phyloP scores from a whole-genome alignment of 2,797 vertebrate genomes.

The Monodelphis domestica region DNA sequence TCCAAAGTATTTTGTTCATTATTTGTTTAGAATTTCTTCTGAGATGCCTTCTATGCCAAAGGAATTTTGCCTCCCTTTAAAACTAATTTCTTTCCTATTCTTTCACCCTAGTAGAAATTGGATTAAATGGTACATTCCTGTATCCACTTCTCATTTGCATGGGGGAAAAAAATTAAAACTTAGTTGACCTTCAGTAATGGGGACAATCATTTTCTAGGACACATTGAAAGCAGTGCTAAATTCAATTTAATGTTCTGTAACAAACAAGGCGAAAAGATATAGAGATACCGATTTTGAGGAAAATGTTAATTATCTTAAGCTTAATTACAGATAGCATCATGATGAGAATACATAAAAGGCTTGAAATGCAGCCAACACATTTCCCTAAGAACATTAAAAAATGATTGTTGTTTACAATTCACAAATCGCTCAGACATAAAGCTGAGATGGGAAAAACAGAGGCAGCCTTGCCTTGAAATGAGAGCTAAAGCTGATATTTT shows the following conservation, averaged over 20 bases:
- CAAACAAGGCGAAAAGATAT: conserved; percentile 78
- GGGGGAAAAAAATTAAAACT: conserved; percentile 69
- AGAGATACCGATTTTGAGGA: conserved; percentile 79
- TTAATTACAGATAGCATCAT: conserved; percentile 86
- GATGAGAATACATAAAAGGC: conserved; percentile 83
- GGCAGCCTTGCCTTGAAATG: conserved; percentile 47
- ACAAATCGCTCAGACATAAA: conserved; percentile 74
- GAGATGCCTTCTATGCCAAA: conserved; percentile 37
- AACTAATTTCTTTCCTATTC: conserved; percentile 72
- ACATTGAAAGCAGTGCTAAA: conserved; percentile 66
- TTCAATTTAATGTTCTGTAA: conserved; percentile 83
- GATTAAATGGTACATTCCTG: conserved; percentile 73
- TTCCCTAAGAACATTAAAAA: conserved; percentile 83
- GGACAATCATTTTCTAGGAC: conserved; percentile 68
- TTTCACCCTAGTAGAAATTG: conserved; percentile 64
- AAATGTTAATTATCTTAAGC: conserved; percentile 86
- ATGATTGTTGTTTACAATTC: conserved; percentile 84
- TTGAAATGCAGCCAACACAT: conserved; percentile 84
- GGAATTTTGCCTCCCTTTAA: conserved; percentile 56
- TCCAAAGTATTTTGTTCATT: neutral
- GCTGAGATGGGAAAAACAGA: conserved; percentile 61
- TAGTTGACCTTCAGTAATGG: conserved; percentile 77
- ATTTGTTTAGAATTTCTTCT: conserved; percentile 27
- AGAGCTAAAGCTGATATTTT: conserved; percentile 36
- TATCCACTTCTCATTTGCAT: conserved; percentile 73